A percentile compares a stretch with the other conserved stretches of the same genome.
Conservation (phyloP, 30 jellyfish, hydroid and myxozoan genomes). For the Phacellophora camtschatica region DNA sequence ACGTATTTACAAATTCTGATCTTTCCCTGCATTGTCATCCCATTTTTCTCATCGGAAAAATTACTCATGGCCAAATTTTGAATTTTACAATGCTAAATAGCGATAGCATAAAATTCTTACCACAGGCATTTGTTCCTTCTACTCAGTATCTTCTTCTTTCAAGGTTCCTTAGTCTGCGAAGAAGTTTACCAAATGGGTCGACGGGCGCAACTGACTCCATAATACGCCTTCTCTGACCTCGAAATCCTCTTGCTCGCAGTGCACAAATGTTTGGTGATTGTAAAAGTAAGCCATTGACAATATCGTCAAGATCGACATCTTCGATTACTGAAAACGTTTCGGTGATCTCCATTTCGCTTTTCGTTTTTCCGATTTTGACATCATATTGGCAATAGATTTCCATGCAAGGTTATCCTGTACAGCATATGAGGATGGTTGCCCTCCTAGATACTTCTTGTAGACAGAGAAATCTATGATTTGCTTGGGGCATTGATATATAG, state of each 20-base stretch:
- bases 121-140: conserved; percentile 6
- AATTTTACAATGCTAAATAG: neutral
- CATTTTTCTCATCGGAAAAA: neutral
- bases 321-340: conserved; percentile 11
- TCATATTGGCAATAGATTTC: neutral
- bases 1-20: neutral
- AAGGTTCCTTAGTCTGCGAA: conserved; percentile 7
- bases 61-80: neutral
- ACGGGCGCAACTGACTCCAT: conserved; percentile 21
- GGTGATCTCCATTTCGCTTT: neutral
- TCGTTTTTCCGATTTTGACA: conserved; percentile 10
- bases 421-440: neutral
- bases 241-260: conserved; percentile 14
- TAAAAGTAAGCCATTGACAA: neutral
- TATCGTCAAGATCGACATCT: neutral
- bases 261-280: conserved; percentile 48
- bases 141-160: neutral
- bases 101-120: neutral
- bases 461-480: neutral
- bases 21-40: neutral
- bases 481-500: neutral
- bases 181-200: conserved; percentile 26
- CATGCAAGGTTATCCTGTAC: neutral
- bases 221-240: conserved; percentile 36
- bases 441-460: conserved; percentile 3